Conservation (phyloP, 1,140 invertebrate species). For the Pseudomyrmex dendroicus region DNA sequence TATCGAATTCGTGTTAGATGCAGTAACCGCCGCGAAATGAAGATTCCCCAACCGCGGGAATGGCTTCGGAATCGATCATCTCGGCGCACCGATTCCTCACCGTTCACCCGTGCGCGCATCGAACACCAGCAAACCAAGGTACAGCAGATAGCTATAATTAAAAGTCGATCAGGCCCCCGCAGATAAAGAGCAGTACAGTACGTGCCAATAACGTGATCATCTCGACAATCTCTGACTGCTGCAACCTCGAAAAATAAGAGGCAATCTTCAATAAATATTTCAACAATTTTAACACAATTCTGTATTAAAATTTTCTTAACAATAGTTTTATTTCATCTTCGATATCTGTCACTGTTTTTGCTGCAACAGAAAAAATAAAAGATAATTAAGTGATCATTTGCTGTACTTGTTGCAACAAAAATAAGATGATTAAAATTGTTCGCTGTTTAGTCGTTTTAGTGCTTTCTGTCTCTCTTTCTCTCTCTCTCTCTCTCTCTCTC, state of each 20-base stretch:
- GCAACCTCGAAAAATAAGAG: neutral
- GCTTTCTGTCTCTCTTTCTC: no score
- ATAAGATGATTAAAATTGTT: neutral
- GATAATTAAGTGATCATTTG: neutral
- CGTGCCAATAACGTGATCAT: conserved; percentile 46
- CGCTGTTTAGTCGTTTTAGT: neutral
- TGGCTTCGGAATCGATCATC: conserved; percentile 59
- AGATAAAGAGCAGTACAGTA: conserved; percentile 55
- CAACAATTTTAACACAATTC: neutral
- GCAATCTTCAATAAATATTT: neutral
- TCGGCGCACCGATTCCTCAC: conserved; percentile 40
- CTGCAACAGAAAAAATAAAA: no score
- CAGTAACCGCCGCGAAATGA: conserved; percentile 38
- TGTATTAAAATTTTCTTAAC: neutral
- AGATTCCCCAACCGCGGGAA: conserved; percentile 45
- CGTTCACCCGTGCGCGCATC: conserved; percentile 30
- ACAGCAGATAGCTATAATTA: conserved; percentile 76
- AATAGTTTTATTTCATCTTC: neutral
- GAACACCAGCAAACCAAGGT: conserved; percentile 21
- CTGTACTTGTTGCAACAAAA: neutral
- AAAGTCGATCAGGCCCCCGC: conserved; percentile 77
- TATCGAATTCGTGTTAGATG: conserved; percentile 45
- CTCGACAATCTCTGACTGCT: neutral
- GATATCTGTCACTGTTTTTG: no score
- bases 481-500: neutral